These are phyloP conservation scores for Mercenaria mercenaria DNA, from an alignment of 1,140 invertebrate genomes.

Conservation along the genomic window DNA sequence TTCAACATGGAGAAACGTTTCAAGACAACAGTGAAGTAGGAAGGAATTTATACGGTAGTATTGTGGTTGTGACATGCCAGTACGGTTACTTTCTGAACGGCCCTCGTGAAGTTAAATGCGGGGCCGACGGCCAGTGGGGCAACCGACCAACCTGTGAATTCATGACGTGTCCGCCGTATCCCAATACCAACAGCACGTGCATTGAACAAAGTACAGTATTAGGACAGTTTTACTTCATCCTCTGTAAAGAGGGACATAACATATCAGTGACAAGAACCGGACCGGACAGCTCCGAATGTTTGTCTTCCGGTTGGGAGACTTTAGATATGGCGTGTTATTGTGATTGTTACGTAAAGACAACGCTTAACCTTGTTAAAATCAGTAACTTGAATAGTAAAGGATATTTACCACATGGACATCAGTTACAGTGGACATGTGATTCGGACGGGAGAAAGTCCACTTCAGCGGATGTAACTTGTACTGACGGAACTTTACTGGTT, in stretches of 20 bases:
- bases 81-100: not conserved
- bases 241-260: not conserved
- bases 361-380: not conserved
- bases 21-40: not conserved
- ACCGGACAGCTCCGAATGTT: not conserved
- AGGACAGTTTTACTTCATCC: not conserved
- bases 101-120: not conserved
- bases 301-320: not conserved
- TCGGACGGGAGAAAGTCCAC: too few species aligned
- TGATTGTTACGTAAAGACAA: not conserved
- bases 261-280: conserved; percentile 3
- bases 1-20: not conserved
- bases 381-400: not conserved
- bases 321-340: conserved; percentile 14
- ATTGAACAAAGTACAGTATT: not conserved
- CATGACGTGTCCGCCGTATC: not conserved
- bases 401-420: not conserved
- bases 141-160: not conserved
- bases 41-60: conserved; percentile 20
- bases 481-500: not conserved
- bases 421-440: not conserved
- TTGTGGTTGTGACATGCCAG: not conserved
- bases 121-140: conserved; percentile 10
- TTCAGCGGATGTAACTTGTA: not conserved
- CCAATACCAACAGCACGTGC: not conserved